Percentiles rank a stretch among this genome's conserved stretches.
Conservation (phyloP, 1,140 invertebrate species). For the Oppia nitens region DNA sequence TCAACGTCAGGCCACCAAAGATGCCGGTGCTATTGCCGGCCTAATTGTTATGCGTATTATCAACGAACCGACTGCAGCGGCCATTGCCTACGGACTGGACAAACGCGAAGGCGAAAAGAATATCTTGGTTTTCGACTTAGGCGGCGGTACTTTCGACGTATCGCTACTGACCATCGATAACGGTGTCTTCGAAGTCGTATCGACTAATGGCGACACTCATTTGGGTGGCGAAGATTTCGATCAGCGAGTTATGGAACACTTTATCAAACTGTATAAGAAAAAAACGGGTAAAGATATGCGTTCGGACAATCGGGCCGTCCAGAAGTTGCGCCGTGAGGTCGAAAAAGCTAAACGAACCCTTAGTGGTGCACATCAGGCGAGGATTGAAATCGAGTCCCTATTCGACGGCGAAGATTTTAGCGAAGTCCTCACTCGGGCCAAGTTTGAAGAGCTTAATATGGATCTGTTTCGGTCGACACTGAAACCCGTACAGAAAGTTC, state of each 20-base stretch:
- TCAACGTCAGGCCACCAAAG: conserved; percentile 90
- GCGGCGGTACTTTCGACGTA: conserved; percentile 99
- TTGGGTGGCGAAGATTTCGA: conserved; percentile 97
- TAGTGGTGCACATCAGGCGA: conserved; percentile 84
- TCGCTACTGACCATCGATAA: conserved; percentile 97
- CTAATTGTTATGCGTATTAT: conserved; percentile 97
- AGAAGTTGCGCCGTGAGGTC: conserved; percentile 88
- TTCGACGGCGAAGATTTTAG: conserved; percentile 98
- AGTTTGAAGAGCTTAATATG: conserved; percentile 99
- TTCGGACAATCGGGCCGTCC: conserved; percentile 80
- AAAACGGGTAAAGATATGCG: conserved; percentile 96
- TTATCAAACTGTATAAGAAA: conserved; percentile 97
- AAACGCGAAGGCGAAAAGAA: conserved; percentile 99
- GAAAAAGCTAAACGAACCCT: conserved; percentile 95
- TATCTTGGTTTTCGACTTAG: conserved; percentile 95
- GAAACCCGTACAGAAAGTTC: conserved; percentile 93
- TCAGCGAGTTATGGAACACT: conserved; percentile 95
- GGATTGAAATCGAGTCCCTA: conserved; percentile 98
- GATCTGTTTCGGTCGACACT: conserved; percentile 92
- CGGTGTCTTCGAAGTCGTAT: conserved; percentile 72
- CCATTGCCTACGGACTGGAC: conserved; percentile 97
- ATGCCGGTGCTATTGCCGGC: conserved; percentile 56
- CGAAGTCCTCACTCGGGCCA: conserved; percentile 94
- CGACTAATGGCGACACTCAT: conserved; percentile 97
- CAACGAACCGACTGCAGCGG: conserved; percentile 99